Percentiles rank a stretch among this genome's conserved stretches.
These are phyloP conservation scores for Diarsia brunnea DNA, from an alignment of 2,888 invertebrate genomes.

Conservation along the genomic window DNA sequence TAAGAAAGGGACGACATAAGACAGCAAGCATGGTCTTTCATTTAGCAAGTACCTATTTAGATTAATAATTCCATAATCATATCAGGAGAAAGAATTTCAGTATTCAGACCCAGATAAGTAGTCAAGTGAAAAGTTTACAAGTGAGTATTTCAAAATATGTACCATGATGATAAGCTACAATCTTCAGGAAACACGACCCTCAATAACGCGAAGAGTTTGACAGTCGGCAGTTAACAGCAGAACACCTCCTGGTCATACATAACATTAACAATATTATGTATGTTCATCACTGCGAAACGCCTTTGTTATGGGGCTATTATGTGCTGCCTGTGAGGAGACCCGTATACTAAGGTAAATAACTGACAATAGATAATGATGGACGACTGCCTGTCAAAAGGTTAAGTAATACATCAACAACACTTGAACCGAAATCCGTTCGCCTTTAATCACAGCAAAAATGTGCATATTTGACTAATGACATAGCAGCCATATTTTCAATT, in stretches of 20 bases:
- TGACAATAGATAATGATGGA: constrained; percentile 8
- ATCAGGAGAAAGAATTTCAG: background rate
- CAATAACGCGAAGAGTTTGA: background rate
- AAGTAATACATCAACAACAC: background rate
- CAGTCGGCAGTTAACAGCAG: background rate
- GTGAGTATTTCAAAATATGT: background rate
- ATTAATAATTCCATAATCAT: background rate
- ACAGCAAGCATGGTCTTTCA: background rate
- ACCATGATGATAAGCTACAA: background rate
- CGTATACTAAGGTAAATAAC: constrained; percentile 8
- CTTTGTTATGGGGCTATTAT: background rate
- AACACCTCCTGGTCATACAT: background rate
- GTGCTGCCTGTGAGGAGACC: background rate
- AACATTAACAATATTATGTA: background rate
- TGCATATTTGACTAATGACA: constrained; percentile 20
- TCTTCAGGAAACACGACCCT: background rate
- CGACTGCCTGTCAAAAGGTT: background rate
- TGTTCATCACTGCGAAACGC: background rate
- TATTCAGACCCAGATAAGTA: background rate
- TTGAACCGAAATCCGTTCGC: constrained; percentile 12
- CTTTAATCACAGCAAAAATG: constrained; percentile 12
- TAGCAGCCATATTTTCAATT: constrained; percentile 19
- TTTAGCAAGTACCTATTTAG: background rate
- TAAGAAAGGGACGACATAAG: background rate
- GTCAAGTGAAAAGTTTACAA: background rate